These are phyloP conservation scores for human DNA, from an alignment of 2,113 vertebrate genomes.

Conservation along the genomic window GRCh38 chrX:96605001-96605500, in stretches of 20 bases:
- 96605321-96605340: background rate
- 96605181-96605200: background rate
- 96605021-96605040: background rate
- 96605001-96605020: background rate
- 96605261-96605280: background rate
- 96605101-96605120: background rate
- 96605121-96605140: background rate
- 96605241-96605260: background rate
- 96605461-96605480: slow-evolving; percentile 28
- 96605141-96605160: background rate
- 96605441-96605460: background rate
- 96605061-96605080: background rate
- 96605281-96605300: background rate
- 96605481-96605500: slow-evolving; percentile 1
- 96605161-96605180: background rate
- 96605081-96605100: background rate
- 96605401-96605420: background rate
- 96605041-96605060: background rate
- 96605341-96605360: background rate
- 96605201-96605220: background rate
- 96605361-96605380: background rate
- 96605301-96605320: background rate
- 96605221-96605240: background rate
- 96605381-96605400: background rate
- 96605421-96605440: slow-evolving; percentile 25